Conservation (phyloP, 1,140 invertebrate species). For the Armadillidium nasatum region DNA sequence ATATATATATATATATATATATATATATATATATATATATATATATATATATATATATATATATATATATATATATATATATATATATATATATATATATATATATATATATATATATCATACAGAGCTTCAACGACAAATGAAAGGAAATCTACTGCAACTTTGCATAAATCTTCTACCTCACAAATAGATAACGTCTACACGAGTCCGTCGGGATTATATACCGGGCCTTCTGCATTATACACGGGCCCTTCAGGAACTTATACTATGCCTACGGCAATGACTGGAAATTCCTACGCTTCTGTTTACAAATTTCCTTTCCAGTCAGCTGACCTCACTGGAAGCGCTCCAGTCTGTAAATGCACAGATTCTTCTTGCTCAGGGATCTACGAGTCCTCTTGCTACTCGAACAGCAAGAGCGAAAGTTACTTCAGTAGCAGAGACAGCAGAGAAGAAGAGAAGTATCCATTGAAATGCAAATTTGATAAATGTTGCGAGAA, state of each 20-base stretch:
- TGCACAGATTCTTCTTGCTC: background rate
- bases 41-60: too few relatives aligned
- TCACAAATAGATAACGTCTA: background rate
- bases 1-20: too few relatives aligned
- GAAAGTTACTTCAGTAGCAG: conserved; percentile 1
- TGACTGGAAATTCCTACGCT: background rate
- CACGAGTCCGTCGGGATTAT: background rate
- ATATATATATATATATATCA: too few relatives aligned
- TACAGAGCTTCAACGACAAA: background rate
- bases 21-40: too few relatives aligned
- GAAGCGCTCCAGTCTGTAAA: background rate
- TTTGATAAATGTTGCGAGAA: background rate
- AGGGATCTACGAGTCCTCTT: background rate
- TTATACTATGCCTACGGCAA: background rate
- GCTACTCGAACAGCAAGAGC: background rate
- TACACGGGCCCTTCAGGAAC: background rate
- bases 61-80: too few relatives aligned
- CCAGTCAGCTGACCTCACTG: background rate
- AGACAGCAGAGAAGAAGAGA: conserved; percentile 1
- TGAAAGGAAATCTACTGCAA: background rate
- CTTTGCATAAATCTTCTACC: background rate
- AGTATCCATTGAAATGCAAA: conserved; percentile 2
- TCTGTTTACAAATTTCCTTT: conserved; percentile 9
- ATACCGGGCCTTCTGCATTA: background rate
- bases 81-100: too few relatives aligned